A percentile compares a stretch with the other conserved stretches of the same genome.
Evolutionary conservation across 2,113 vertebrate genomes (phyloP).

Genomic region (Numida meleagris): DNA sequence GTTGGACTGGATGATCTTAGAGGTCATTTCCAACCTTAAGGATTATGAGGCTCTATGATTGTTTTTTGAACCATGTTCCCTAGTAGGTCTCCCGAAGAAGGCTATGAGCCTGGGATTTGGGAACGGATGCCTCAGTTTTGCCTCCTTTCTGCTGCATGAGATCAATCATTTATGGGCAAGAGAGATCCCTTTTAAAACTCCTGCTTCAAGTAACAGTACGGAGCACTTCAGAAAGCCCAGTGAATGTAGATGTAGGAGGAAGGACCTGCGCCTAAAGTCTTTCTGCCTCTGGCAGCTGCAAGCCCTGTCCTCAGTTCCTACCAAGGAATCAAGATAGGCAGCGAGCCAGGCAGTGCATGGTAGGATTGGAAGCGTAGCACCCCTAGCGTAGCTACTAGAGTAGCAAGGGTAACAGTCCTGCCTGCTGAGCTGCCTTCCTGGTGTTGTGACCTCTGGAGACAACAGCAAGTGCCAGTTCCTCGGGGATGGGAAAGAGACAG

Average conservation of each 20-base stretch:
- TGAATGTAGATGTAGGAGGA: neutral
- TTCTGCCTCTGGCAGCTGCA: neutral
- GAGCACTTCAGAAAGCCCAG: neutral
- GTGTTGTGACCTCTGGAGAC: rapidly evolving
- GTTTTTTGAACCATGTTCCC: neutral
- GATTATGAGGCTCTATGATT: neutral
- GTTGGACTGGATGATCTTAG: too few relatives aligned
- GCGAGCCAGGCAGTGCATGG: rapidly evolving
- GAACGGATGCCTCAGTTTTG: neutral
- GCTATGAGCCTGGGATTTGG: neutral
- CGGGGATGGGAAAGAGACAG: rapidly evolving
- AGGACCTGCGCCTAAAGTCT: neutral
- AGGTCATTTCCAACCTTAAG: too few relatives aligned
- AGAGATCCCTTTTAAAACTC: neutral
- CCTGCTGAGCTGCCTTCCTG: neutral
- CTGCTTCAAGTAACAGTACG: neutral
- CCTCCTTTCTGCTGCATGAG: neutral
- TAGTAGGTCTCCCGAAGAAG: neutral
- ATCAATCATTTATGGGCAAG: neutral
- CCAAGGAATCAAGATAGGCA: rapidly evolving
- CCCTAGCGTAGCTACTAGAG: too few relatives aligned
- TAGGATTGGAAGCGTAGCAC: neutral
- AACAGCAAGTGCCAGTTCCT: neutral
- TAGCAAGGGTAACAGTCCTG: neutral
- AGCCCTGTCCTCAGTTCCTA: neutral